Evolutionary conservation across 2,888 invertebrate genomes (phyloP).

Genomic region (Oconnorella tubifera): DNA sequence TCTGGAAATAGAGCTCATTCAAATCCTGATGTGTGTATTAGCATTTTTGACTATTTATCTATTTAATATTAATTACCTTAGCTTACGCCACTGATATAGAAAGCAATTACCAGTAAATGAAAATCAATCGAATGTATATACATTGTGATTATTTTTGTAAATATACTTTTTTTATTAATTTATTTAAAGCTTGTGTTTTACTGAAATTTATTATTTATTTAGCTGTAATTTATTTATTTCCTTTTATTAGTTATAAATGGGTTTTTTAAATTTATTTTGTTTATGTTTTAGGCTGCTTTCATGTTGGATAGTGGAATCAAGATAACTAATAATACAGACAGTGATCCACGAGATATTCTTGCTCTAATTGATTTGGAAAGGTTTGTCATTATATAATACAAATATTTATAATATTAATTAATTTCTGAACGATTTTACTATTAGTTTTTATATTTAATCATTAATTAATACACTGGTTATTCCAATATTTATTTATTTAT

Average conservation of each 20-base stretch:
- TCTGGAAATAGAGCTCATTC: slow-evolving; percentile 15
- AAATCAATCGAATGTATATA: neutral
- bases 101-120: neutral
- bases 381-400: too few species aligned
- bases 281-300: slow-evolving; percentile 15
- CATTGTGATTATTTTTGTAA: neutral
- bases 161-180: too few species aligned
- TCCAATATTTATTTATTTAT: neutral
- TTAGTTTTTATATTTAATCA: neutral
- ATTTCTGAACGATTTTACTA: too few species aligned
- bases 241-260: neutral
- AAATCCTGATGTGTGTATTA: slow-evolving; percentile 9
- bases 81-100: neutral
- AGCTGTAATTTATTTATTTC: too few species aligned
- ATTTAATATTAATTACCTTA: neutral
- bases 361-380: slow-evolving; percentile 6
- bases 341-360: slow-evolving; percentile 14
- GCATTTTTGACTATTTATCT: too few species aligned
- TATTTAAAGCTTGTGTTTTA: too few species aligned
- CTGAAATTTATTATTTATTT: too few species aligned
- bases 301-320: slow-evolving; percentile 16
- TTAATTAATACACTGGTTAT: neutral
- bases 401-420: too few species aligned
- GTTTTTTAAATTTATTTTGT: neutral
- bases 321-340: slow-evolving; percentile 2